Percentiles rank a stretch among this genome's conserved stretches.
phyloP scores from a whole-genome alignment of 1,140 invertebrate genomes.

The Neelides sp. region DNA sequence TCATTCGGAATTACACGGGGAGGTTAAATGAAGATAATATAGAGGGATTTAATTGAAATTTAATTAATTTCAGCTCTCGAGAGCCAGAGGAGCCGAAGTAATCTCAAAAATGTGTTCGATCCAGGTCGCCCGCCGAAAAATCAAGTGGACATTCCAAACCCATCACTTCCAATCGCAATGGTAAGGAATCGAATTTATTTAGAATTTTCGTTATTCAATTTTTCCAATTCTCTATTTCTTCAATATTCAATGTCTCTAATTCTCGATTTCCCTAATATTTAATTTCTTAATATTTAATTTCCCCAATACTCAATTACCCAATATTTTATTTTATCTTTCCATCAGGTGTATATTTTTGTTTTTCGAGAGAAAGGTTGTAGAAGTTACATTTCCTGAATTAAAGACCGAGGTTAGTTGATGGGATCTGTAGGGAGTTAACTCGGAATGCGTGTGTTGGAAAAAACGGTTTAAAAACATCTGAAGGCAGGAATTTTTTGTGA shows the following conservation, averaged over 20 bases:
- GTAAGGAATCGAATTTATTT: constrained; percentile 19
- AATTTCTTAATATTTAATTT: neutral
- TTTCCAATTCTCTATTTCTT: neutral
- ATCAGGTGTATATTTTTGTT: neutral
- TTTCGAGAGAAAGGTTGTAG: no score
- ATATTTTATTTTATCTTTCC: neutral
- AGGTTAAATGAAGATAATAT: neutral
- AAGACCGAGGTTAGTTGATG: no score
- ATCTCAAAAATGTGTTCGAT: constrained; percentile 24
- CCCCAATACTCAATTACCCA: neutral
- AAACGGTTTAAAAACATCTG: no score
- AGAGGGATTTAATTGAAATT: neutral
- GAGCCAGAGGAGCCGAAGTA: constrained; percentile 21
- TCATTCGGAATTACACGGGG: neutral
- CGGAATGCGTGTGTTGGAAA: no score
- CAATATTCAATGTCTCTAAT: neutral
- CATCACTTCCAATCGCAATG: constrained; percentile 32
- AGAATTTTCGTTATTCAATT: neutral
- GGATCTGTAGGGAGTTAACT: no score
- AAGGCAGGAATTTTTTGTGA: no score
- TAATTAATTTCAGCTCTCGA: constrained; percentile 9
- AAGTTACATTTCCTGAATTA: no score
- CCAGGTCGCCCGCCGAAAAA: constrained; percentile 23
- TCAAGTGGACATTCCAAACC: constrained; percentile 32
- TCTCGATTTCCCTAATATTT: neutral